phyloP scores from a whole-genome alignment of 1,140 invertebrate genomes.

The Camponotus vicinus region DNA sequence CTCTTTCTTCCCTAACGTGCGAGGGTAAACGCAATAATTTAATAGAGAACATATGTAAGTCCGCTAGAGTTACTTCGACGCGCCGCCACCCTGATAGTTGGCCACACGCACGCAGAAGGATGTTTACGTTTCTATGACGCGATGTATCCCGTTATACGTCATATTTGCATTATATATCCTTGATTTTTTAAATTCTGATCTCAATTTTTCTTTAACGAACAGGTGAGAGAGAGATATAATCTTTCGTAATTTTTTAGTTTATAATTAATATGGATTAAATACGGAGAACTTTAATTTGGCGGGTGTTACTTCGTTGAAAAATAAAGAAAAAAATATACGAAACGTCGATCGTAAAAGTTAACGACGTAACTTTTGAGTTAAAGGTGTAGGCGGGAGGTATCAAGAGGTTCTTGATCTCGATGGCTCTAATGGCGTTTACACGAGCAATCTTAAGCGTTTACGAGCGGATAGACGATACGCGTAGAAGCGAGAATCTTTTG shows the following conservation, averaged over 20 bases:
- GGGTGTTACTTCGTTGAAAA: background rate
- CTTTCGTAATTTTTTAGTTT: background rate
- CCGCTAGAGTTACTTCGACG: slow-evolving; percentile 22
- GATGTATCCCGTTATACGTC: background rate
- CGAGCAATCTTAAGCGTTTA: slow-evolving; percentile 42
- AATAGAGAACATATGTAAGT: slow-evolving; percentile 66
- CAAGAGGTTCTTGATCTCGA: slow-evolving; percentile 43
- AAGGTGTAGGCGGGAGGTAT: background rate
- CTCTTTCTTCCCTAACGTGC: slow-evolving; percentile 11
- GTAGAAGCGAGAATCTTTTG: slow-evolving; percentile 1
- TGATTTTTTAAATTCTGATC: background rate
- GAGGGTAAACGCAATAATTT: slow-evolving; percentile 64
- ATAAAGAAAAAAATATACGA: too few relatives aligned
- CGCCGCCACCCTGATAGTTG: background rate
- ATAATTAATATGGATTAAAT: background rate
- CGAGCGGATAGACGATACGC: slow-evolving; percentile 40
- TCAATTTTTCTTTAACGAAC: background rate
- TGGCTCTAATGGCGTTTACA: slow-evolving; percentile 43
- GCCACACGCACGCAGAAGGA: background rate
- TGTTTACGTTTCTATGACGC: background rate
- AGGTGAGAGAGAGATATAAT: background rate
- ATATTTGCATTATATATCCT: background rate
- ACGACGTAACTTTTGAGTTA: background rate
- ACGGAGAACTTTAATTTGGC: background rate
- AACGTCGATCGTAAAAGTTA: background rate